Base-by-base conservation (phyloP, 2,888 invertebrate genomes). In the Xestia rhomboidea region DNA sequence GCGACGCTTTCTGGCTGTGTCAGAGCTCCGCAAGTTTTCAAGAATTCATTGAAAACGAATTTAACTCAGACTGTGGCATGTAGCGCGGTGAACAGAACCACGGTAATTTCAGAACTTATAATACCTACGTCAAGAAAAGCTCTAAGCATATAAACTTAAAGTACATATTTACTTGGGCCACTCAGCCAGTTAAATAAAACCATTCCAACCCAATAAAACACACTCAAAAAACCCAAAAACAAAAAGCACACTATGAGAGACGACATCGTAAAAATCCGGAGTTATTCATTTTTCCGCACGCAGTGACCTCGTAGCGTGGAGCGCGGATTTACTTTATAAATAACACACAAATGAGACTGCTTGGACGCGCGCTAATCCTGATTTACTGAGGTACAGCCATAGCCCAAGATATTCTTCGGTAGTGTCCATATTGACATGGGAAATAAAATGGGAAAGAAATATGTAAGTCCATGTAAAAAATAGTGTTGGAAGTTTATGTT, bases 261-360 rank as follows among this genome's bases (percentile, higher is more conserved):
- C 64, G 77, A 78, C 73, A 81, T 85, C 83, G 85, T 89, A 88
- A 88, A 88, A 85, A 84, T 74, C 57, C 78, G 60, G 68, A 87
- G 87, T 85, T 87, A 88, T 87, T 84, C 88, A 89, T 90, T 92
- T 92, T 90, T 91, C 91, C 90, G 88, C 84, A 82, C 91, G 88
- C 80, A 68, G 83, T 88, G 90, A 89, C 92, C 92, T 90, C 89
- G 87, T 76, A 75, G 81, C 83, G 84, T 71, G 84, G 88, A 85
- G 87, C 86, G 88, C 89, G 92, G 93, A 92, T 94, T 94, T 93
- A 92, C 91, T 93, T 92, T 95, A 95, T 95, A 95, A 96, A 96
- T 96, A 95, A 95, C 94, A 79, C 91, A 92, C 92, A 95, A 96
- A 96, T 94, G 95, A 95, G 94, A 81, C 93, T 93, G 92, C 92